Conservation (phyloP, 2,888 invertebrate species). For the Agonopterix subpropinquella region DNA sequence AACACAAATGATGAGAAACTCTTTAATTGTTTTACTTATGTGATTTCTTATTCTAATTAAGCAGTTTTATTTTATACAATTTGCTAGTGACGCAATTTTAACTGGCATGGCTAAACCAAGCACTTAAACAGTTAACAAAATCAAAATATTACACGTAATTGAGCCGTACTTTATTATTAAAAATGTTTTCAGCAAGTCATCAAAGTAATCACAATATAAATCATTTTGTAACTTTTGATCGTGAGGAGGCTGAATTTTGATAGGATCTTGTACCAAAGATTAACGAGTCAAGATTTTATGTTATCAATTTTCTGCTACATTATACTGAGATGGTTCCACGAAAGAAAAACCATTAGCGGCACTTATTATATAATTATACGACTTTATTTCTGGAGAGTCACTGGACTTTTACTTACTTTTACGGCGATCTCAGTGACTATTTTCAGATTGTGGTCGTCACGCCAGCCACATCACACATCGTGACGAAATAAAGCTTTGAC, state of each 20-base stretch:
- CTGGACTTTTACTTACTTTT: slow-evolving; percentile 42
- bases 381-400: slow-evolving; percentile 30
- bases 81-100: no score
- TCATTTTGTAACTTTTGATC: slow-evolving; percentile 37
- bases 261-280: no score
- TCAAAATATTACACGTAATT: neutral
- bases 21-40: no score
- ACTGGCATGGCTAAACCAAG: no score
- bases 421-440: slow-evolving; percentile 35
- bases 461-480: slow-evolving; percentile 17
- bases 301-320: slow-evolving; percentile 10
- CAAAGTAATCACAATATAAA: slow-evolving; percentile 36
- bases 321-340: slow-evolving; percentile 5
- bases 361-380: slow-evolving; percentile 6
- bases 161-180: neutral
- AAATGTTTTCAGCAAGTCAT: slow-evolving; percentile 38
- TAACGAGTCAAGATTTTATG: slow-evolving; percentile 9
- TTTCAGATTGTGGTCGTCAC: slow-evolving; percentile 30
- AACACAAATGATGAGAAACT: slow-evolving; percentile 6
- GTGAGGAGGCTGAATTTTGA: slow-evolving; percentile 17
- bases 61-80: no score
- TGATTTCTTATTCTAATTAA: no score
- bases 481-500: slow-evolving; percentile 28
- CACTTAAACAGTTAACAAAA: no score
- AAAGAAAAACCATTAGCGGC: slow-evolving; percentile 8